Conservation (phyloP, 2,113 vertebrate species). For the Sarotherodon lohbergeri region DNA sequence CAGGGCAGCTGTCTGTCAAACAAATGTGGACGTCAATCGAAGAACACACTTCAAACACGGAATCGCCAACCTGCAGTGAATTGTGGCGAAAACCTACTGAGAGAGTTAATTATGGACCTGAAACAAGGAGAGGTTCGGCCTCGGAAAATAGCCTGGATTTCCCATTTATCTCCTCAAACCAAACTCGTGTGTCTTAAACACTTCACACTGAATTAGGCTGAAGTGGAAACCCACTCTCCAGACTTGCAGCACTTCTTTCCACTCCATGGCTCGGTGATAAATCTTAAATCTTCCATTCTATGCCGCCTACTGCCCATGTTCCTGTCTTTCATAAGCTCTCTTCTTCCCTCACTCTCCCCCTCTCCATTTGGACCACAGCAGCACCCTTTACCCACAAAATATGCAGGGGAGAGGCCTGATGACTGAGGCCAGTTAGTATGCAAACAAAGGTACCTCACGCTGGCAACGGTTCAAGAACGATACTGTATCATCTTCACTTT, state of each 20-base stretch:
- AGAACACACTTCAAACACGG: not conserved
- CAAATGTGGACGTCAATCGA: not conserved
- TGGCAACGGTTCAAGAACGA: not conserved
- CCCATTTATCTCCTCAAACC: constrained; percentile 36
- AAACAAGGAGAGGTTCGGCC: constrained; percentile 10
- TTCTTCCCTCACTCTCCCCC: not conserved
- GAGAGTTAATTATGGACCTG: not conserved
- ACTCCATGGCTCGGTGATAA: constrained; percentile 32
- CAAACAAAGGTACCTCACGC: not conserved
- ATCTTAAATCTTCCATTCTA: constrained; percentile 22
- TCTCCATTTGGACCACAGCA: not conserved
- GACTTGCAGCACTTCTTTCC: constrained; percentile 43
- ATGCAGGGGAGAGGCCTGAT: not conserved
- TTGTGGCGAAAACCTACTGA: not conserved
- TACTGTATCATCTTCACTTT: not conserved
- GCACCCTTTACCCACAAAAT: not conserved
- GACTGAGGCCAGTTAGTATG: not conserved
- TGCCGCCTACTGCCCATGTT: not conserved
- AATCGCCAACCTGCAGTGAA: not conserved
- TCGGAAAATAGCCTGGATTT: constrained; percentile 22
- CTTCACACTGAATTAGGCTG: constrained; percentile 60
- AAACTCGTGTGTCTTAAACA: constrained; percentile 29
- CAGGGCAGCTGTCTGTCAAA: not conserved
- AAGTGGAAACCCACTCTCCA: constrained; percentile 44
- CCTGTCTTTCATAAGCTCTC: not conserved